Evolutionary conservation across 2,888 invertebrate genomes (phyloP).

Genomic region (Chymomyza amoena): DNA sequence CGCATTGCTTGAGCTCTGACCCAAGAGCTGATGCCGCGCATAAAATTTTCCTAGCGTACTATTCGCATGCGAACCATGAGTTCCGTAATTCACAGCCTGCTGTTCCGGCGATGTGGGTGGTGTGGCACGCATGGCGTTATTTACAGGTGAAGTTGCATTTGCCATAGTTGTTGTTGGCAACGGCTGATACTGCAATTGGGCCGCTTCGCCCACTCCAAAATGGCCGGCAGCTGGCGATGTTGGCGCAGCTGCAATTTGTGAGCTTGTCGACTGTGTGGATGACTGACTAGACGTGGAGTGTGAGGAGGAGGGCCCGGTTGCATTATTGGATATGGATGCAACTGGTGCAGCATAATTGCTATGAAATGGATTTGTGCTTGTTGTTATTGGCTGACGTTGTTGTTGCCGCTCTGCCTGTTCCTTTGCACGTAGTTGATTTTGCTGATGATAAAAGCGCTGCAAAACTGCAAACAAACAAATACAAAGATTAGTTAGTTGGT

Average conservation of each 20-base stretch:
- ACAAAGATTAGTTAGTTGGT: too few species aligned
- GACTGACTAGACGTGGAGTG: conserved; percentile 78
- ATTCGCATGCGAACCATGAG: conserved; percentile 18
- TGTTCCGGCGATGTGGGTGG: conserved; percentile 15
- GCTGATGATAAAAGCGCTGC: conserved; percentile 88
- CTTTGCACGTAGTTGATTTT: conserved; percentile 84
- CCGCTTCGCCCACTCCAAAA: conserved; percentile 51
- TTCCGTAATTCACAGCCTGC: conserved; percentile 13
- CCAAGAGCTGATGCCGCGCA: conserved; percentile 55
- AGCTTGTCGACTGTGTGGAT: conserved; percentile 69
- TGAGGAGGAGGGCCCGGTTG: conserved; percentile 51
- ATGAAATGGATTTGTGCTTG: conserved; percentile 76
- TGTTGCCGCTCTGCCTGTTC: conserved; percentile 75
- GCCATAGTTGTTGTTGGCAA: conserved; percentile 41
- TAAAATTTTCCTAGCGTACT: conserved; percentile 62
- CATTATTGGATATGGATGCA: conserved; percentile 25
- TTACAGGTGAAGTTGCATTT: conserved; percentile 12
- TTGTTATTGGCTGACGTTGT: conserved; percentile 36
- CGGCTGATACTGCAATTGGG: conserved; percentile 72
- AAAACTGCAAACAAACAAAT: conserved; percentile 80
- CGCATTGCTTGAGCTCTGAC: conserved; percentile 36
- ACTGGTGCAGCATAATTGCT: conserved; percentile 71
- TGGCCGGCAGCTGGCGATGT: conserved; percentile 52
- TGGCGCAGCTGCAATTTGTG: conserved; percentile 53
- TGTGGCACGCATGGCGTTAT: neutral